A percentile compares a stretch with the other conserved stretches of the same genome.
Evolutionary conservation across 2,113 vertebrate genomes (phyloP).

Genomic region (Rafetus swinhoei): DNA sequence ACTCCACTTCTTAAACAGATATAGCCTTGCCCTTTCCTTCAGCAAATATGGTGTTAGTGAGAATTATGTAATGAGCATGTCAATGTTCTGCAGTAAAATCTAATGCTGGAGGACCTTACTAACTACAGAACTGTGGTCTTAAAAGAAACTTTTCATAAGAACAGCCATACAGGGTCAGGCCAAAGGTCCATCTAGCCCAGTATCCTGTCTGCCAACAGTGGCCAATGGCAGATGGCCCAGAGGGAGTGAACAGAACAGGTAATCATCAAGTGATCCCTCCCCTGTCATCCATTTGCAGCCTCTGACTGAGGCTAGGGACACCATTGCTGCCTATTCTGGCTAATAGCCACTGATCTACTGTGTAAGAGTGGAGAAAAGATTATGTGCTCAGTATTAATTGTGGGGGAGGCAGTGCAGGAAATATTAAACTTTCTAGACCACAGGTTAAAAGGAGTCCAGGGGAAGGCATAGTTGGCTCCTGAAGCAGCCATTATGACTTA

Average conservation of each 20-base stretch:
- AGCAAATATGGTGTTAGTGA: neutral
- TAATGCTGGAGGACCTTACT: neutral
- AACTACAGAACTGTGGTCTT: neutral
- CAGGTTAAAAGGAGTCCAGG: neutral
- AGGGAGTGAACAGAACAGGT: too few species aligned
- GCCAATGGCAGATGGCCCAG: too few species aligned
- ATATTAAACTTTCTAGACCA: neutral
- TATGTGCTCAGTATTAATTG: neutral
- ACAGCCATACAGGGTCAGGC: too few species aligned
- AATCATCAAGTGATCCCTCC: too few species aligned
- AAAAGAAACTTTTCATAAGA: neutral
- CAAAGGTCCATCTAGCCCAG: too few species aligned
- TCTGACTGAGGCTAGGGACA: too few species aligned
- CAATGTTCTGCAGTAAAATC: neutral
- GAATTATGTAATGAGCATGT: neutral
- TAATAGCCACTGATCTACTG: neutral
- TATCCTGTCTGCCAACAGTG: too few species aligned
- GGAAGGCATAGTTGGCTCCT: neutral
- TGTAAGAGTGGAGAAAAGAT: neutral
- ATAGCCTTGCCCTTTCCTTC: neutral
- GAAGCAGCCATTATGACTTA: neutral
- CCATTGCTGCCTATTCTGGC: too few species aligned
- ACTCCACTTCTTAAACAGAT: neutral
- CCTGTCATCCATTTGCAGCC: too few species aligned
- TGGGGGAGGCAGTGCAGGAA: too few species aligned